phyloP scores from a whole-genome alignment of 2,797 vertebrate genomes.

The Malacoraja senta region DNA sequence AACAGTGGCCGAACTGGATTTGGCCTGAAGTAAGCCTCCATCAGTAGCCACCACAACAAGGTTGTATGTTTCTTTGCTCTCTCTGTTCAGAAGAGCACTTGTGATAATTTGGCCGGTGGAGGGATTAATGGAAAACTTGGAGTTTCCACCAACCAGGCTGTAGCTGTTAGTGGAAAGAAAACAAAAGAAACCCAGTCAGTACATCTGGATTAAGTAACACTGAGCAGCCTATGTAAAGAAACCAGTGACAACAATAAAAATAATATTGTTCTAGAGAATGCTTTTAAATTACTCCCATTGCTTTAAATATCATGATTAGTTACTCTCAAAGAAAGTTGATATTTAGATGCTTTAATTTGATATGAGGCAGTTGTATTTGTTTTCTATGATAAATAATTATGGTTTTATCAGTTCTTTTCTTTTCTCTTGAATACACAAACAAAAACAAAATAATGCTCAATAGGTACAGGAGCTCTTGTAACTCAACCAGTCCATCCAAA shows the following conservation, averaged over 20 bases:
- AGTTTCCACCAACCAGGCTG: constrained; percentile 78
- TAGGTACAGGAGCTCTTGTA: background rate
- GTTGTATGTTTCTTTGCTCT: constrained; percentile 76
- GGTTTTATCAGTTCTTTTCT: background rate
- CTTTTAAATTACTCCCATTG: constrained; percentile 1
- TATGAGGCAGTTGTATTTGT: background rate
- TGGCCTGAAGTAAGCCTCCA: constrained; percentile 66
- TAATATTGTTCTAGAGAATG: background rate
- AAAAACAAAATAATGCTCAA: background rate
- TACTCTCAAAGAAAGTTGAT: background rate
- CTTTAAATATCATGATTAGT: background rate
- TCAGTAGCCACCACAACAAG: constrained; percentile 84
- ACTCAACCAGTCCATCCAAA: background rate
- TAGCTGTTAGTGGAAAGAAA: constrained; percentile 63
- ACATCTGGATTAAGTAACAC: constrained; percentile 32
- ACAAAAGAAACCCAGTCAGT: constrained; percentile 32
- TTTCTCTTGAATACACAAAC: background rate
- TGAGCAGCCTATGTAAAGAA: constrained; percentile 12
- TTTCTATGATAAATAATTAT: background rate
- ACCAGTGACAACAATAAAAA: background rate
- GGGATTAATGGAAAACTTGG: constrained; percentile 93
- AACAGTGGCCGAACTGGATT: constrained; percentile 86
- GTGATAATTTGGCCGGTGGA: constrained; percentile 95
- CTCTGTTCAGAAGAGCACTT: constrained; percentile 82
- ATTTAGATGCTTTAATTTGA: background rate